A percentile compares a stretch with the other conserved stretches of the same genome.
Conservation (phyloP, 92 coral and sea anemone genomes). For the Galaxea fascicularis region DNA sequence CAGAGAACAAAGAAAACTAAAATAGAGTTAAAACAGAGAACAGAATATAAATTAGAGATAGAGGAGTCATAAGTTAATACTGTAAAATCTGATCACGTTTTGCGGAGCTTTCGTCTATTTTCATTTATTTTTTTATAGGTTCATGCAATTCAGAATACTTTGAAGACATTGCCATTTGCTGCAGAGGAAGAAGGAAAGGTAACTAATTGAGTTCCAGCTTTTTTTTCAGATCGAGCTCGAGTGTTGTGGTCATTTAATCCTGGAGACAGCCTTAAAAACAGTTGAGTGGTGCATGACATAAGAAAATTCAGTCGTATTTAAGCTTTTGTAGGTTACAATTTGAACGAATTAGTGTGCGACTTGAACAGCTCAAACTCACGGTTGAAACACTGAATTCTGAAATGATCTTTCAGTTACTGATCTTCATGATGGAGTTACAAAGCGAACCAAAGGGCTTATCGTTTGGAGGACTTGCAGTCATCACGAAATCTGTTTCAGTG, state of each 20-base stretch:
- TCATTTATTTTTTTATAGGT: neutral
- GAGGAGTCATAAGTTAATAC: neutral
- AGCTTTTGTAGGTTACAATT: neutral
- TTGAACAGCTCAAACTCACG: neutral
- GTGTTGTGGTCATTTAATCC: neutral
- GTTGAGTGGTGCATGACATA: too few relatives aligned
- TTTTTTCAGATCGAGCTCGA: neutral
- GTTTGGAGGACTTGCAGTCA: neutral
- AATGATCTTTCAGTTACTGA: neutral
- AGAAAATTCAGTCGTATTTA: too few relatives aligned
- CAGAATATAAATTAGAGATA: too few relatives aligned
- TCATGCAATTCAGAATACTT: conserved; percentile 12
- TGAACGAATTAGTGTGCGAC: neutral
- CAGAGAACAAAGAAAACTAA: too few relatives aligned
- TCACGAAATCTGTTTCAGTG: conserved; percentile 2
- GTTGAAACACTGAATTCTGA: neutral
- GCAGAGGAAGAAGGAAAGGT: conserved; percentile 17
- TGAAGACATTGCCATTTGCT: neutral
- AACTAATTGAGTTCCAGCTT: neutral
- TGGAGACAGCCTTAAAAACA: too few relatives aligned
- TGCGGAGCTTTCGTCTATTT: neutral
- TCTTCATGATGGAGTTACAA: conserved; percentile 3
- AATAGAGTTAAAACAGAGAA: too few relatives aligned
- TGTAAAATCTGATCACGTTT: neutral
- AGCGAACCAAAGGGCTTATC: conserved; percentile 21